Base-by-base conservation (phyloP, 2,888 invertebrate genomes). In the Tuberolachnus salignus region DNA sequence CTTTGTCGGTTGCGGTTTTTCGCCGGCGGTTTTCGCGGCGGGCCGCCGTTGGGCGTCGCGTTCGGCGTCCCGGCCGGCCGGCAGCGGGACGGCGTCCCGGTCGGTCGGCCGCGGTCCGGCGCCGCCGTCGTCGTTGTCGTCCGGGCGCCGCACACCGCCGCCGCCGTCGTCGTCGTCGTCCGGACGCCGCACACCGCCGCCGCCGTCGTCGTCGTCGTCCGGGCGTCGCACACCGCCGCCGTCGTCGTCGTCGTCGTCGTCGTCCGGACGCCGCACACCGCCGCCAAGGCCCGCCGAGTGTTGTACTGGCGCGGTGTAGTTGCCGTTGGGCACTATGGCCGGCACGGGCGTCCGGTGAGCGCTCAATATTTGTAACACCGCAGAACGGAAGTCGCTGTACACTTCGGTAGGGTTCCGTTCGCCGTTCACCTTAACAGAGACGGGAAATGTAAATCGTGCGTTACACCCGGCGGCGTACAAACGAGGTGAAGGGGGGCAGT, bases 371-470 rank as follows among this genome's bases (percentile, higher is more conserved):
- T 91, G 90, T 83, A 94, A 89, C 11, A 94, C 90, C 3, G 92
- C 91, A 13, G 91, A 88, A 72, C 92, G 90, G 86, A 95, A 94
- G 86, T 95, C 95, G 84, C 90, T 90, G 87, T 94, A 95, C 13
- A 95, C 94, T 84, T 94, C 94, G 51, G 90, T 90, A 0, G 94
- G 95, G 83, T 93, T 92, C 74, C 95, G 88, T 86, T 95, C 95
- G 10, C 95, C 95, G 84, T 94, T 94, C 19, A 95, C 91, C 94
- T 95, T 85, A 26, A 84, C 61, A 34, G 34, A 34, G 34, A 6
- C 3, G 34, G 34, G 34, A 34, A 6, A n/a, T n/a, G n/a, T n/a
- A n/a, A n/a, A n/a, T n/a, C n/a, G n/a, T n/a, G n/a, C n/a, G n/a
- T n/a, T n/a, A n/a, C n/a, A n/a, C n/a, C n/a, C n/a, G n/a, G n/a